phyloP scores from a whole-genome alignment of 1,140 invertebrate species.

The Pantala flavescens region DNA sequence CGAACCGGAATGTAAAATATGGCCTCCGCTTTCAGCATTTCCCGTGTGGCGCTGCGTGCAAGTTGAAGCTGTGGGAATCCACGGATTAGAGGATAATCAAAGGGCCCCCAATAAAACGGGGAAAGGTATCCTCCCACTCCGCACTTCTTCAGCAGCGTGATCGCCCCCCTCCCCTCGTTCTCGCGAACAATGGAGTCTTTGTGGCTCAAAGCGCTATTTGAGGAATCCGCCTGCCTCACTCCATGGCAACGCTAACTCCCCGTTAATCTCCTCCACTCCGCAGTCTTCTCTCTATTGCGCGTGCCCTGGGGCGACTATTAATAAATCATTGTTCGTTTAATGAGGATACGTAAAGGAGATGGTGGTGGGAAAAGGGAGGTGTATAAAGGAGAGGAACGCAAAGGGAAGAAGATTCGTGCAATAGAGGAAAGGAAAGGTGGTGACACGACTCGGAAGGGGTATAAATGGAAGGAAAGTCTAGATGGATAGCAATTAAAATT shows the following conservation, averaged over 20 bases:
- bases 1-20: no score
- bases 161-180: not conserved
- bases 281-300: not conserved
- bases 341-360: not conserved
- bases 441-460: no score
- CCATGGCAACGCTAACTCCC: not conserved
- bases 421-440: no score
- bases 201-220: not conserved
- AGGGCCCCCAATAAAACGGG: no score
- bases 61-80: no score
- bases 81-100: no score
- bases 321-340: not conserved
- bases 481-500: no score
- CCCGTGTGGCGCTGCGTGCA: no score
- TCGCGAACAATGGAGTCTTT: not conserved
- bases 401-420: not conserved
- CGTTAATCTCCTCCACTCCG: not conserved
- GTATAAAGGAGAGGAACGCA: not conserved
- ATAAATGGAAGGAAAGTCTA: no score
- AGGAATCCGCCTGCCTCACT: not conserved
- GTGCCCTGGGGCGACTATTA: slow-evolving; percentile 1
- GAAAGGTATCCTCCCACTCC: no score
- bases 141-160: no score
- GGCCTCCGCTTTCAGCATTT: no score
- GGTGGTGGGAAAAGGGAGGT: not conserved